Base-by-base conservation (phyloP, 64 coral and sea anemone species). In the Anthopleura sola region DNA sequence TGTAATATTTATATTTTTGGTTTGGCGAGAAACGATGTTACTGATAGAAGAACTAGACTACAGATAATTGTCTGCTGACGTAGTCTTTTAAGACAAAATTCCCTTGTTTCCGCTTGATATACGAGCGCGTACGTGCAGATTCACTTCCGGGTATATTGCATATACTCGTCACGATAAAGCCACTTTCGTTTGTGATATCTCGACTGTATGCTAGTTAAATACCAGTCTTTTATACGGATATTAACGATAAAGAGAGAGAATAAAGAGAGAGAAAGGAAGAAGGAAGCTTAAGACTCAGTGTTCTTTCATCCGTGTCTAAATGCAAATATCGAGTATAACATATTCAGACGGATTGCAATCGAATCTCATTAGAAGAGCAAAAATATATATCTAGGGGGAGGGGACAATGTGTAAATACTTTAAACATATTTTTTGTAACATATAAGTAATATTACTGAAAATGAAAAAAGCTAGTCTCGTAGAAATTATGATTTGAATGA, bases 21-120 rank as follows among this genome's bases (percentile, higher is more conserved):
- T 53, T 81, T 29, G 37, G 39, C 48, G 13, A 11, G 12, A 0
- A 40, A 44, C 0, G 19, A 44, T 48, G 49, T 46, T 15, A 20
- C 20, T 81, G 21, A 71, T 71, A 34, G 66, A 32, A 71, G 66
- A 31, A 32, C 66, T 2, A 71, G 12, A 28, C 11, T 71, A 32
- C 66, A 71, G 66, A 71, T 13, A 3, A 34, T 32, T 28, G 31
- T 31, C 10, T 71, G 66, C 26, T 71, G 66, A 71, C 66, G 66
- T 71, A 32, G 66, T 15, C 21, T 20, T 26, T 33, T 34, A 71
- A 71, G 7, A 71, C 19, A 81, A 40, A 48, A 81, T 81, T 81
- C 78, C 49, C 24, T 81, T 81, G 37, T 81, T 81, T 81, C 49
- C 78, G 78, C 49, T 26, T 53, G 78, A 81, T 48, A 46, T 81